These are phyloP conservation scores for Congeria kusceri DNA, from an alignment of 2,888 invertebrate genomes.

Conservation along the genomic window DNA sequence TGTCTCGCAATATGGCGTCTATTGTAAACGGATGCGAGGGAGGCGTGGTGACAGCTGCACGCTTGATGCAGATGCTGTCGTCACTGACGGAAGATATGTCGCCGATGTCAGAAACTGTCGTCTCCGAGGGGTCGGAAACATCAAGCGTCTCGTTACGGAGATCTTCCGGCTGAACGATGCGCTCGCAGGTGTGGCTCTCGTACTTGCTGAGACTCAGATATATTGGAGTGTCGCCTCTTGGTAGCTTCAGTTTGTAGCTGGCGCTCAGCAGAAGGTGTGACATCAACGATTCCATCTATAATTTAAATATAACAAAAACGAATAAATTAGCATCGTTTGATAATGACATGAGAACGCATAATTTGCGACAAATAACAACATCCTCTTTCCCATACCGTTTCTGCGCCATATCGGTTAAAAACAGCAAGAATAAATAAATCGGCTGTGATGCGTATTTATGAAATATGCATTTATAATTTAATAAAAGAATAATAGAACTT, in stretches of 20 bases:
- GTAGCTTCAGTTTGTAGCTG: not conserved
- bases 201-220: conserved; percentile 30
- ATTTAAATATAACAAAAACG: not conserved
- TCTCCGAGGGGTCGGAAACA: not conserved
- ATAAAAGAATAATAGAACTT: no score
- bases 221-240: conserved; percentile 15
- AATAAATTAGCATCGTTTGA: no score
- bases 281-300: conserved; percentile 48
- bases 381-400: no score
- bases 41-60: not conserved
- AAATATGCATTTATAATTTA: no score
- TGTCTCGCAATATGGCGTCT: no score
- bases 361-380: no score
- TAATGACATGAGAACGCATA: no score
- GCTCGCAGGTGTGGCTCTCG: conserved; percentile 38
- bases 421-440: no score
- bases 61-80: conserved; percentile 28
- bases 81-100: conserved; percentile 18
- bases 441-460: no score
- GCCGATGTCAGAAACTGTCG: not conserved
- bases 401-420: no score
- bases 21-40: no score
- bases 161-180: conserved; percentile 43
- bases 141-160: conserved; percentile 32
- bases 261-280: conserved; percentile 40